Evolutionary conservation across 2,113 vertebrate species (phyloP).

Genomic region (Lagenorhynchus albirostris): DNA sequence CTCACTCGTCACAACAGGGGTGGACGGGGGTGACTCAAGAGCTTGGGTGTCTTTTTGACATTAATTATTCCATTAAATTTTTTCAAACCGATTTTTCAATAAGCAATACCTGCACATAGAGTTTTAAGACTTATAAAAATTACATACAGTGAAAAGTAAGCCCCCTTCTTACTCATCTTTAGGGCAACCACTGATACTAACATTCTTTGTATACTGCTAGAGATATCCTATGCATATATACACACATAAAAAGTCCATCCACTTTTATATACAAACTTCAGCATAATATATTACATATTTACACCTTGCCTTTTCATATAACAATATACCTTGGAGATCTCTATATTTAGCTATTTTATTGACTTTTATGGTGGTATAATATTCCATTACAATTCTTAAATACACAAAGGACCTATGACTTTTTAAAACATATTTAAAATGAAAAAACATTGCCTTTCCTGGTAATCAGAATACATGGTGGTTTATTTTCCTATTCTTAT

Average conservation of each 20-base stretch:
- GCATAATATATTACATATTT: not conserved
- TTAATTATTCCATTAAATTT: not conserved
- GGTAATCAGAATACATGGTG: not conserved
- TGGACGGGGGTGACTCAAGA: too few relatives aligned
- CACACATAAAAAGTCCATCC: not conserved
- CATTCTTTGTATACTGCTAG: not conserved
- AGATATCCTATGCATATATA: not conserved
- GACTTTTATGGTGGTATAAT: not conserved
- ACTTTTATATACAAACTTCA: not conserved
- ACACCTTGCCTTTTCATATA: not conserved
- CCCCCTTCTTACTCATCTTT: not conserved
- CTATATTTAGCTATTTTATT: not conserved
- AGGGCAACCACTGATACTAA: not conserved
- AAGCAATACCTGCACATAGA: not conserved
- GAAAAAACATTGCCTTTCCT: slow-evolving; percentile 12
- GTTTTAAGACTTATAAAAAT: not conserved
- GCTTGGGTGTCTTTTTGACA: not conserved
- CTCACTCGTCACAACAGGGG: too few relatives aligned
- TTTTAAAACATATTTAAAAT: slow-evolving; percentile 19
- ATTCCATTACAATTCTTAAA: not conserved
- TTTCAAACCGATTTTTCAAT: not conserved
- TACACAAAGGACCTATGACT: not conserved
- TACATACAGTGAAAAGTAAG: not conserved
- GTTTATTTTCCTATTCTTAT: slow-evolving; percentile 8
- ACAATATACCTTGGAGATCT: not conserved